Conservation (phyloP, 1,140 invertebrate genomes). For the Ephestia elutella region DNA sequence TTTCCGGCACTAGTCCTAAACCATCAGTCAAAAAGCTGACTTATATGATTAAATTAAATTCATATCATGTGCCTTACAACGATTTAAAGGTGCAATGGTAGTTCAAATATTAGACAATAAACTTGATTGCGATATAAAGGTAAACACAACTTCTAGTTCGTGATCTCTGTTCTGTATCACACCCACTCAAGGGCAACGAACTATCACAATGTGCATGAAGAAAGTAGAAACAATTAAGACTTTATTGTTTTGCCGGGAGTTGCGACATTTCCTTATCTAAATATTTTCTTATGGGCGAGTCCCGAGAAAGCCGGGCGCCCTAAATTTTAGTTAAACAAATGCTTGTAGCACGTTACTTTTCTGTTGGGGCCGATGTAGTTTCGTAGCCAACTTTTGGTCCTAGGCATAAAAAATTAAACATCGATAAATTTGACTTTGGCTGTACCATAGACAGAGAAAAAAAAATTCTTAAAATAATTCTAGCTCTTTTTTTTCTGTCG, state of each 20-base stretch:
- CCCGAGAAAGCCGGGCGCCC: conserved; percentile 30
- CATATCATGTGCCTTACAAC: too few relatives aligned
- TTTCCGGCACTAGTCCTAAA: too few relatives aligned
- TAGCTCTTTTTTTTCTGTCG: too few relatives aligned
- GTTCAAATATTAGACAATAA: not conserved
- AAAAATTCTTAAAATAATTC: too few relatives aligned
- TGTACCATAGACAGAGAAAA: too few relatives aligned
- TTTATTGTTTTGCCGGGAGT: conserved; percentile 58
- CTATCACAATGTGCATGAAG: conserved; percentile 40
- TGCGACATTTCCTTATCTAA: conserved; percentile 62
- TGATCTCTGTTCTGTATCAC: conserved; percentile 34
- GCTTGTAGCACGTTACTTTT: not conserved
- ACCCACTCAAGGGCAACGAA: conserved; percentile 52
- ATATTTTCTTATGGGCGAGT: conserved; percentile 35
- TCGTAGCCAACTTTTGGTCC: too few relatives aligned
- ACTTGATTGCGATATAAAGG: conserved; percentile 13
- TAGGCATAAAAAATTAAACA: too few relatives aligned
- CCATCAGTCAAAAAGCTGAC: too few relatives aligned
- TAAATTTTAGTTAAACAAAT: conserved; percentile 24
- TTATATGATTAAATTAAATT: too few relatives aligned
- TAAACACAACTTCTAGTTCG: conserved; percentile 26
- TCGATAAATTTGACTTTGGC: too few relatives aligned
- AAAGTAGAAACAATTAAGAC: conserved; percentile 54
- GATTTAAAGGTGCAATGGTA: too few relatives aligned
- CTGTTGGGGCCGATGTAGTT: not conserved